Base-by-base conservation (phyloP, 2,113 vertebrate genomes). In the Perognathus longimembris region DNA sequence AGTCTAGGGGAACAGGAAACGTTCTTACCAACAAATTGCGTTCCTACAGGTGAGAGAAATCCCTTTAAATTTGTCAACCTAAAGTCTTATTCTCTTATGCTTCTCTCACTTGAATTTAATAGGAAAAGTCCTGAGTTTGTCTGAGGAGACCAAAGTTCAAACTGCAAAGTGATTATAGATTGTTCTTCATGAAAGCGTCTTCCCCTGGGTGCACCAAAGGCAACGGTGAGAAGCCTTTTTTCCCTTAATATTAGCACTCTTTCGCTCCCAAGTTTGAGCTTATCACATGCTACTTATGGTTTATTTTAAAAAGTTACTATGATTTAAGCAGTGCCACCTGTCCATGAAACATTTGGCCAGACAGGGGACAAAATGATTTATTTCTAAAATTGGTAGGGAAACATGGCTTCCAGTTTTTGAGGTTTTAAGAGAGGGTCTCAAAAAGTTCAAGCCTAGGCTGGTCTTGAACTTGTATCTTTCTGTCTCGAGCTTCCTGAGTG, bases 71-170 rank as follows among this genome's bases (percentile, higher is more conserved):
- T 34, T 71, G 12, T 90, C 22, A 88, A 87, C 54, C 21, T 80
- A 30, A 90, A 38, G 67, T 66, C 69, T 92, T 73, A 81, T 1
- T 88, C 24, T 91, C 40, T 74, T 57, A 85, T 85, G 26, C 45
- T 94, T 63, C 34, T 88, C 67, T 61, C 73, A 42, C 50, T 69
- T 85, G 21, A 64, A 88, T 88, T 77, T 42, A 42, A 11, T 22
- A 83, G 66, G 50, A 12, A 54, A 82, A 86, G 69, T 71, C 24
- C 34, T 45, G 11, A n/a, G n/a, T 64, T 26, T 85, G 10, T 92
- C 59, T 87, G 61, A 89, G 82, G 40, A 57, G 38, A 74, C 42
- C 17, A 66, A 85, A 64, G 34, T 70, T 78, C 24, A 93, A 66
- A 17, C 22, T 21, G 22, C 0, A 34, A 73, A 12, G 36, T 54